Evolutionary conservation across 2,888 invertebrate species (phyloP).

Genomic region (Didymodactylos carnosus): DNA sequence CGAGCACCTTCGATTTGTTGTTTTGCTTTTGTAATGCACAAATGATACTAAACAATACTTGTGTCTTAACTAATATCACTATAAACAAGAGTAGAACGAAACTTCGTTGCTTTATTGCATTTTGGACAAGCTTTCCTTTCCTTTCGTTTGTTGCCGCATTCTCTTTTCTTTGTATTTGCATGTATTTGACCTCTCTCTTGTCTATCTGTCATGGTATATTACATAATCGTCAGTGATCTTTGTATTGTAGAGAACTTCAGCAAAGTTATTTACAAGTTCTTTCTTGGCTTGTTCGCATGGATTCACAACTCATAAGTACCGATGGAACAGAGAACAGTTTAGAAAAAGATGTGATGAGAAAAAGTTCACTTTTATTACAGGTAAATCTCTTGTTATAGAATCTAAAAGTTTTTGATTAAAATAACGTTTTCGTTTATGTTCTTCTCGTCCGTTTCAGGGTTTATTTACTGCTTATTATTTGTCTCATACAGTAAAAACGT

Average conservation of each 20-base stretch:
- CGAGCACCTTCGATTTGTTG: too few relatives aligned
- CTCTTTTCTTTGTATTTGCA: not conserved
- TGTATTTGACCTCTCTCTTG: too few relatives aligned
- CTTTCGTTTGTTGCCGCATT: too few relatives aligned
- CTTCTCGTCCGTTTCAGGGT: constrained; percentile 36
- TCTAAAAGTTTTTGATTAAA: not conserved
- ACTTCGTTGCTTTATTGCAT: too few relatives aligned
- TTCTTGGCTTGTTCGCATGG: constrained; percentile 46
- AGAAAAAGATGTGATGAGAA: not conserved
- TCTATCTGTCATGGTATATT: too few relatives aligned
- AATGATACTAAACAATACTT: too few relatives aligned
- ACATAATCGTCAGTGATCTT: not conserved
- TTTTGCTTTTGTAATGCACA: too few relatives aligned
- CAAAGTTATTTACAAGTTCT: constrained; percentile 39
- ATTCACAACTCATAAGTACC: constrained; percentile 28
- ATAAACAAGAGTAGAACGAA: too few relatives aligned
- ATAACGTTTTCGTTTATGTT: too few relatives aligned
- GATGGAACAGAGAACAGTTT: constrained; percentile 21
- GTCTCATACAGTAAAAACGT: constrained; percentile 41
- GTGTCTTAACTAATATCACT: too few relatives aligned
- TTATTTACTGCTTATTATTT: constrained; percentile 49
- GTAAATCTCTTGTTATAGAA: constrained; percentile 22
- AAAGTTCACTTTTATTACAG: constrained; percentile 39
- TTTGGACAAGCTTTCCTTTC: too few relatives aligned
- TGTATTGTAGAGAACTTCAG: constrained; percentile 41